Evolutionary conservation across 2,113 vertebrate species (phyloP).

Genomic region (Tretioscincus oriximinensis): DNA sequence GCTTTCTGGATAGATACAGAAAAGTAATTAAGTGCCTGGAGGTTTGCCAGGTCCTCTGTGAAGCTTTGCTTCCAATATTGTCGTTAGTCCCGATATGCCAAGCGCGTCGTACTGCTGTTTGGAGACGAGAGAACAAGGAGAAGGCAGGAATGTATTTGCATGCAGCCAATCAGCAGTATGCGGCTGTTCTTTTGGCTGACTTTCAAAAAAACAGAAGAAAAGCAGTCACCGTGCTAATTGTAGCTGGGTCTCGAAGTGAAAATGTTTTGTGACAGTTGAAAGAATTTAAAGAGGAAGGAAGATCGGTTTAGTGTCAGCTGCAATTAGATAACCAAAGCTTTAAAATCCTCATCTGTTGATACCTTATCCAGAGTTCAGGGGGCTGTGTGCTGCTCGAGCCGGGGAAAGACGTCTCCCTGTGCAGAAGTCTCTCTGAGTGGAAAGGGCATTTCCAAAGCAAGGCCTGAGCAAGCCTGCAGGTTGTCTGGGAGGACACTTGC

Average conservation of each 20-base stretch:
- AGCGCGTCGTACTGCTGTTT: slow-evolving; percentile 22
- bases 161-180: slow-evolving; percentile 41
- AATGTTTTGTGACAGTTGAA: slow-evolving; percentile 79
- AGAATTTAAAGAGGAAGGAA: slow-evolving; percentile 75
- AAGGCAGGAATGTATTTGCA: slow-evolving; percentile 30
- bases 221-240: slow-evolving; percentile 69
- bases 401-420: slow-evolving; percentile 57
- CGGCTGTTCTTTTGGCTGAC: slow-evolving; percentile 67
- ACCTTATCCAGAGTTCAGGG: slow-evolving; percentile 52
- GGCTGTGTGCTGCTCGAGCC: slow-evolving; percentile 26
- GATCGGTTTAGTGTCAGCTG: slow-evolving; percentile 76
- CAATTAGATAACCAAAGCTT: slow-evolving; percentile 76
- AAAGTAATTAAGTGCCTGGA: slow-evolving; percentile 77
- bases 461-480: slow-evolving; percentile 70
- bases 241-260: slow-evolving; percentile 70
- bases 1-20: slow-evolving; percentile 56
- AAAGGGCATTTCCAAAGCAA: slow-evolving; percentile 70
- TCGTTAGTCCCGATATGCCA: slow-evolving; percentile 18
- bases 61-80: slow-evolving; percentile 33
- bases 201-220: slow-evolving; percentile 67
- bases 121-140: background rate
- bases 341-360: slow-evolving; percentile 57
- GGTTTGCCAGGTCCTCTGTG: slow-evolving; percentile 60
- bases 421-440: slow-evolving; percentile 70
- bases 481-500: slow-evolving; percentile 71